Evolutionary conservation across 2,888 invertebrate genomes (phyloP), one percentile per base, ranked within the genome.

Genomic region (Agrotis exclamationis): DNA sequence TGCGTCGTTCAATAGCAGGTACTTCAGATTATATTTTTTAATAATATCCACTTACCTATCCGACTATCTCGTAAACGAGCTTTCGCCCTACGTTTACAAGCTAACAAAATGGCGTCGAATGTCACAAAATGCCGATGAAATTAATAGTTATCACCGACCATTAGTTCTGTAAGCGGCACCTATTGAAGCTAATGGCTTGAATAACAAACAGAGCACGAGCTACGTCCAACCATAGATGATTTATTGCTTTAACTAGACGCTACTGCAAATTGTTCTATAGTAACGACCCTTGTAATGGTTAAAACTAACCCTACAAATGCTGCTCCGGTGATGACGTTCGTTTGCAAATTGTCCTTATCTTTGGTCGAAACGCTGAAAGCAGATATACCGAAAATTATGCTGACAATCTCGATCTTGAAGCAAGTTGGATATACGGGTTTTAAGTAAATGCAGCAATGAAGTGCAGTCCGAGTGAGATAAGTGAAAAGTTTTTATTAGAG

Each of bases 111-210:
- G 44, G 56, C 65, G 54, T 77, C 69, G 33, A 66, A 67, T 71
- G 54, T 64, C 80, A 79, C 73, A 53, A 76, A 68, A 48, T 74
- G 62, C 48, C 57, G 51, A 69, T 82, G 69, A 74, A 74, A 66
- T n/a, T 70, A 66, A 78, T 70, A 63, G 56, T 51, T 67, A 77
- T 68, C 62, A 70, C 51, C 56, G 48, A 66, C 53, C 63, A 68
- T 72, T 74, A 77, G 71, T 74, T 59, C 44, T 57, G 77, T 57
- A 59, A 77, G 39, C 58, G 81, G 84, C 73, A 63, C 70, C 59
- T 71, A 82, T 75, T 76, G 70, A 72, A 66, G 76, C 76, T 82
- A 83, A 84, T 82, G 82, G 78, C 73, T 80, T 82, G 84, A 77
- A 82, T 84, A 78, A 78, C 70, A 82, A 83, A 78, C 65, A 76